phyloP scores from a whole-genome alignment of 2,797 vertebrate species.

The Myotis planiceps region DNA sequence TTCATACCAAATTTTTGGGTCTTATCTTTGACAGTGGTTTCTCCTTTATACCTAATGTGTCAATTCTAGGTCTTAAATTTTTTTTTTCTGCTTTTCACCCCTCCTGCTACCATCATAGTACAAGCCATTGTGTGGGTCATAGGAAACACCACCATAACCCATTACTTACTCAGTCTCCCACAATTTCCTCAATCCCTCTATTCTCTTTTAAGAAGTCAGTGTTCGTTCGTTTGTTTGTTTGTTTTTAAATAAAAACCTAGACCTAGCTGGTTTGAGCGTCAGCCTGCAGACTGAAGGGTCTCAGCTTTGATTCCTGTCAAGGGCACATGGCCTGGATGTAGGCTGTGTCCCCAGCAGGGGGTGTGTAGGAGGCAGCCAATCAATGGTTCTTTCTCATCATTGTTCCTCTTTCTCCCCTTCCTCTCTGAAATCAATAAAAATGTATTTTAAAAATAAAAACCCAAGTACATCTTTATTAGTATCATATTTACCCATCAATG shows the following conservation, averaged over 20 bases:
- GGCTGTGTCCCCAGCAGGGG: too few species aligned
- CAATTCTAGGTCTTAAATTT: not conserved
- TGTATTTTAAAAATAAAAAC: not conserved
- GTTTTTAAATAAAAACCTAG: too few species aligned
- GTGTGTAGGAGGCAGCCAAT: too few species aligned
- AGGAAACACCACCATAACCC: not conserved
- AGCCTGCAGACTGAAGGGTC: too few species aligned
- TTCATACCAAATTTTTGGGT: not conserved
- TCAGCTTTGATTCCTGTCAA: too few species aligned
- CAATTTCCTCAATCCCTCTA: not conserved
- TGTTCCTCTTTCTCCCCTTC: too few species aligned
- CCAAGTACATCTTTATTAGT: not conserved
- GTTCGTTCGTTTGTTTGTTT: too few species aligned
- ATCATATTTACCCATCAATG: not conserved
- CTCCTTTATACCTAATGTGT: not conserved
- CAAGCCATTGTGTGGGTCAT: not conserved
- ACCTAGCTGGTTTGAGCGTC: too few species aligned
- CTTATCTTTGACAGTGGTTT: not conserved
- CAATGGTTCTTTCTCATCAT: too few species aligned
- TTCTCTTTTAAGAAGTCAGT: not conserved
- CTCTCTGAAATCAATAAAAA: too few species aligned
- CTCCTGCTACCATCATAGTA: not conserved
- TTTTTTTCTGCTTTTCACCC: not conserved
- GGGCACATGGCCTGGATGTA: too few species aligned
- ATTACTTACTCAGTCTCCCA: not conserved